Evolutionary conservation across 64 coral and sea anemone species (phyloP).

Genomic region (Montipora efflorescens): DNA sequence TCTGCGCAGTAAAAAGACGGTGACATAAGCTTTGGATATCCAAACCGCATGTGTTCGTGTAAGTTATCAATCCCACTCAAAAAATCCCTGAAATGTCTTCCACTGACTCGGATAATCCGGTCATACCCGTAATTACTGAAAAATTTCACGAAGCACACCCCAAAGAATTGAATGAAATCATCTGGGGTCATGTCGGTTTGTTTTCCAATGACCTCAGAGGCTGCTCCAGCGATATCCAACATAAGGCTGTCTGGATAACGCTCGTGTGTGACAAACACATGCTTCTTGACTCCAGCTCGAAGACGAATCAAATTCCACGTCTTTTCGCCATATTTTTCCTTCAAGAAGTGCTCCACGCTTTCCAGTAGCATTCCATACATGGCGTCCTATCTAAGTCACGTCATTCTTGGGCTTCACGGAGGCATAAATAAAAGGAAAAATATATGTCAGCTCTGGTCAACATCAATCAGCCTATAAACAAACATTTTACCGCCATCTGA

Average conservation of each 20-base stretch:
- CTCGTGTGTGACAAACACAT: slow-evolving; percentile 88
- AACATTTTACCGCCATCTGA: neutral
- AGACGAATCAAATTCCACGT: slow-evolving; percentile 69
- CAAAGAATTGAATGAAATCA: slow-evolving; percentile 90
- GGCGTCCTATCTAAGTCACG: neutral
- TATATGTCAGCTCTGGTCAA: neutral
- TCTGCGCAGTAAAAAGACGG: slow-evolving; percentile 83
- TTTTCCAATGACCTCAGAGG: slow-evolving; percentile 55
- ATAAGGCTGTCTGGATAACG: slow-evolving; percentile 77
- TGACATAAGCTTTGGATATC: slow-evolving; percentile 81
- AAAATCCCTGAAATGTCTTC: slow-evolving; percentile 75
- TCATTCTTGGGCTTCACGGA: slow-evolving; percentile 13
- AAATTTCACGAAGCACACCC: slow-evolving; percentile 86
- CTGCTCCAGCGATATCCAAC: slow-evolving; percentile 56
- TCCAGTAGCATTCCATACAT: slow-evolving; percentile 98
- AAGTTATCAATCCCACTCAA: slow-evolving; percentile 82
- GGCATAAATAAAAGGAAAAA: neutral
- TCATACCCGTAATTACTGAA: slow-evolving; percentile 94
- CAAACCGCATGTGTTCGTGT: slow-evolving; percentile 94
- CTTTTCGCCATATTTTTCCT: slow-evolving; percentile 84
- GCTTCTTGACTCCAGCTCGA: slow-evolving; percentile 60
- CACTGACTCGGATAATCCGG: slow-evolving; percentile 71
- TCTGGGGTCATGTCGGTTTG: slow-evolving; percentile 53
- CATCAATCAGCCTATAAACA: neutral
- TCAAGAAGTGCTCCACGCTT: slow-evolving; percentile 82